Evolutionary conservation across 2,113 vertebrate genomes (phyloP).

Genomic region (Steatornis caripensis): DNA sequence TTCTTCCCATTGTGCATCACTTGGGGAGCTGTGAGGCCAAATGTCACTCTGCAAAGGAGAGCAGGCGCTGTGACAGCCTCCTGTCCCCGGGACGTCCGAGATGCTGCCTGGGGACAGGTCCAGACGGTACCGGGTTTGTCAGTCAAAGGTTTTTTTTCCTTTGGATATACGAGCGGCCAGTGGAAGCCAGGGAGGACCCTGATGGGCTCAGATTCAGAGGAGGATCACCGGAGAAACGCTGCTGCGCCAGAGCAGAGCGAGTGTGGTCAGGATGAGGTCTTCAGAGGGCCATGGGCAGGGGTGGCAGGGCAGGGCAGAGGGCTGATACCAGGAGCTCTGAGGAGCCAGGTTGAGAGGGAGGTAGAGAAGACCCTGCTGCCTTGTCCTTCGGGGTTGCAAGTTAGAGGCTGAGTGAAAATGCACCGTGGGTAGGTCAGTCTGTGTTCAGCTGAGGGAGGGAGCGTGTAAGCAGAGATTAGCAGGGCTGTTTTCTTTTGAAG

Average conservation of each 20-base stretch:
- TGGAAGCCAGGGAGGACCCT: background rate
- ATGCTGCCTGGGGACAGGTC: background rate
- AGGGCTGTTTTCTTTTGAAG: background rate
- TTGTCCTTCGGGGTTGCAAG: background rate
- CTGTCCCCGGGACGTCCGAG: background rate
- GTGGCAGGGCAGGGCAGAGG: background rate
- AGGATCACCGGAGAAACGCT: background rate
- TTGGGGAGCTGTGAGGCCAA: background rate
- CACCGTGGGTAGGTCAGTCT: background rate
- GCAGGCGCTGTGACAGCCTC: background rate
- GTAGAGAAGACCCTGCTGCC: background rate
- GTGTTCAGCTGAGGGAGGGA: background rate
- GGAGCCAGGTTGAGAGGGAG: background rate
- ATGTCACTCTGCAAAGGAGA: accelerated
- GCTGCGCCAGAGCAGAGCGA: background rate
- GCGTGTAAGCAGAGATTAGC: background rate
- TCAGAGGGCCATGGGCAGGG: background rate
- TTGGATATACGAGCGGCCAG: accelerated
- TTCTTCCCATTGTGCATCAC: accelerated
- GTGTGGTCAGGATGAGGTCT: background rate
- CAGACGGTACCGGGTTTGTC: background rate
- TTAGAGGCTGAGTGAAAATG: background rate
- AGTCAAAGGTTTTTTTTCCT: background rate
- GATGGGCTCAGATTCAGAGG: background rate
- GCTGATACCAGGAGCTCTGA: background rate